Conservation (phyloP, 2,888 invertebrate species). For the Leptogaster cylindrica region DNA sequence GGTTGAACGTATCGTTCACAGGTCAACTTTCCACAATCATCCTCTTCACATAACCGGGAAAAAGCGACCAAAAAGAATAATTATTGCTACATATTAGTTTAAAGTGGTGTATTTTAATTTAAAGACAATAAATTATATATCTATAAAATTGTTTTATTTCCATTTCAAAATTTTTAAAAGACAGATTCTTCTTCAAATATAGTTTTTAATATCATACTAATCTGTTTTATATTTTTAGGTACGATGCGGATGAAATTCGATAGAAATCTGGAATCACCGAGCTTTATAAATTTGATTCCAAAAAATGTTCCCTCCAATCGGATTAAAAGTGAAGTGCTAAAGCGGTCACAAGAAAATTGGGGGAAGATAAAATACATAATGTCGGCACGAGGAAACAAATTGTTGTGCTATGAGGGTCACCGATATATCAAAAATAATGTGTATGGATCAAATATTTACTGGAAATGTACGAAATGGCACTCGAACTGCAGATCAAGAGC, state of each 20-base stretch:
- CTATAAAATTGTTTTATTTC: not conserved
- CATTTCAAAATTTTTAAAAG: not conserved
- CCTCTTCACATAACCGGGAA: constrained; percentile 8
- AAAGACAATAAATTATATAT: not conserved
- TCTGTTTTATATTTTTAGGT: too few species aligned
- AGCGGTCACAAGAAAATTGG: constrained; percentile 55
- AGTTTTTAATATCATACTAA: too few species aligned
- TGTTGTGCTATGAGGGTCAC: constrained; percentile 58
- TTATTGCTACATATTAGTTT: not conserved
- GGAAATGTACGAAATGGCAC: constrained; percentile 63
- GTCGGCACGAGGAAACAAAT: constrained; percentile 58
- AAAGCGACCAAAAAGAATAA: too few species aligned
- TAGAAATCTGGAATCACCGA: constrained; percentile 6
- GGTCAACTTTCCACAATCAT: constrained; percentile 57
- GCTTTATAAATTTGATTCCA: not conserved
- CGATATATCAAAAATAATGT: constrained; percentile 60
- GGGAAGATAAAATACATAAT: constrained; percentile 55
- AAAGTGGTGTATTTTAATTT: not conserved
- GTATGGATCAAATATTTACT: constrained; percentile 60
- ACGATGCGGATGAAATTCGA: too few species aligned
- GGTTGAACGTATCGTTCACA: constrained; percentile 56
- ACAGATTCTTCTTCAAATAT: too few species aligned
- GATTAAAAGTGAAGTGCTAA: constrained; percentile 31
- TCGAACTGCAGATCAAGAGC: constrained; percentile 59
- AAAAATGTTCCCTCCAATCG: not conserved